These are phyloP conservation scores for Drosophila tsacasi DNA, from an alignment of 1,140 invertebrate species.

Conservation along the genomic window DNA sequence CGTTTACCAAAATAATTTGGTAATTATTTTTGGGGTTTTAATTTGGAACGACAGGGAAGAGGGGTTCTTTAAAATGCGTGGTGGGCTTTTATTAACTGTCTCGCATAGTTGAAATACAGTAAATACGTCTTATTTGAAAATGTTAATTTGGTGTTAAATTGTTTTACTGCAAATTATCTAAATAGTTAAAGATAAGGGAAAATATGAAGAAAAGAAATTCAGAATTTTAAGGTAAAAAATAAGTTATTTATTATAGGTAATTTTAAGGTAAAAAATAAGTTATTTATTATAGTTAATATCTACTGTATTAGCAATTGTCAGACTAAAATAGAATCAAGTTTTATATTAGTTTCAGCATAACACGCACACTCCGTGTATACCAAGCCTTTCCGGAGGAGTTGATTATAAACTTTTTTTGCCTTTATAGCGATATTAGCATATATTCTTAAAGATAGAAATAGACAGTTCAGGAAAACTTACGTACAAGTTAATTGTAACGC, in stretches of 20 bases:
- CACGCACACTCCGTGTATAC: conserved; percentile 5
- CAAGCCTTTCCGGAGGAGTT: background rate
- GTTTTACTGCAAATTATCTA: background rate
- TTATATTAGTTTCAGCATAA: conserved; percentile 7
- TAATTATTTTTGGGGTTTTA: conserved; percentile 42
- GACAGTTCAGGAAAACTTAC: background rate
- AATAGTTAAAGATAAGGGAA: background rate
- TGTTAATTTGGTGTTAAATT: background rate
- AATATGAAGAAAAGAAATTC: background rate
- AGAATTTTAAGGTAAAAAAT: no score
- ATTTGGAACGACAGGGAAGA: background rate
- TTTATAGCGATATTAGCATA: conserved; percentile 5
- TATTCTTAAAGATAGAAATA: background rate
- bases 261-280: background rate
- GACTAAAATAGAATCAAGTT: conserved; percentile 2
- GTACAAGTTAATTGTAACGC: conserved; percentile 6
- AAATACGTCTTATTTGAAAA: background rate
- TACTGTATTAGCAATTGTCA: background rate
- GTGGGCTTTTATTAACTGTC: conserved; percentile 24
- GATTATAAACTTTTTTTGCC: conserved; percentile 4
- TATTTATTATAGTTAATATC: background rate
- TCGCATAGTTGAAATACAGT: conserved; percentile 21
- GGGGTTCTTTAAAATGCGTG: conserved; percentile 3
- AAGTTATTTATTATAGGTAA: background rate
- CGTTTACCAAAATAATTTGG: conserved; percentile 52